Evolutionary conservation across 2,113 vertebrate species (phyloP), one percentile per base, ranked within the genome.

Genomic region (Alexandromys fortis): DNA sequence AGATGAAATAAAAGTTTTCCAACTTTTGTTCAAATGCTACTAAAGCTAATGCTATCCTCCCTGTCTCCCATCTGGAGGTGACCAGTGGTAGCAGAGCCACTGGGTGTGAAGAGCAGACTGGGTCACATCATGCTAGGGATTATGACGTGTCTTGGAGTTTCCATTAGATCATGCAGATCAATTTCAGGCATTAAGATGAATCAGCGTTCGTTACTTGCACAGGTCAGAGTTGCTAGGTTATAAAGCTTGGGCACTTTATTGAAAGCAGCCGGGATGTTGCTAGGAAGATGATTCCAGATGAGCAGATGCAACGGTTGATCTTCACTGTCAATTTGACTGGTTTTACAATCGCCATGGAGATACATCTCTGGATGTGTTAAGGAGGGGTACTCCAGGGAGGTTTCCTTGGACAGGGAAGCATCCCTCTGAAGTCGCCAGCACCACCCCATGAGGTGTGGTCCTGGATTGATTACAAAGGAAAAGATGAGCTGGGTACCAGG

Each of bases 91-190:
- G 55, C 73, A 76, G 24, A 35, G 30, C 12, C n/a, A 10, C 13
- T 7, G 21, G 8, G 8, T 2, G 0, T 2, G 2, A 16, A 33
- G 47, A 33, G 5, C 5, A 26, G 28, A 45, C 17, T 16, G 24
- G 35, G 9, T 4, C 3, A 38, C 1, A 26, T 22, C 4, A 14
- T 3, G 33, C 52, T 58, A 63, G 17, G 1, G 33, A 11, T 22
- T 22, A 12, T 5, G 5, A 22, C 0, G 1, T 24, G 38, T 16
- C 11, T 9, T 5, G 5, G 12, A 21, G 5, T 17, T 49, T 89
- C 76, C 38, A 61, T 85, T 19, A 49, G 33, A 19, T 13, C 65
- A 86, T 16, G 2, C 19, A 9, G 35, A 3, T 30, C n/a, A 38
- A 7, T 55, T 52, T 55, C 35, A 42, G 9, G 10, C 52, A 24